phyloP scores from a whole-genome alignment of 92 coral and sea anemone genomes.

The Zoanthus gigantus region DNA sequence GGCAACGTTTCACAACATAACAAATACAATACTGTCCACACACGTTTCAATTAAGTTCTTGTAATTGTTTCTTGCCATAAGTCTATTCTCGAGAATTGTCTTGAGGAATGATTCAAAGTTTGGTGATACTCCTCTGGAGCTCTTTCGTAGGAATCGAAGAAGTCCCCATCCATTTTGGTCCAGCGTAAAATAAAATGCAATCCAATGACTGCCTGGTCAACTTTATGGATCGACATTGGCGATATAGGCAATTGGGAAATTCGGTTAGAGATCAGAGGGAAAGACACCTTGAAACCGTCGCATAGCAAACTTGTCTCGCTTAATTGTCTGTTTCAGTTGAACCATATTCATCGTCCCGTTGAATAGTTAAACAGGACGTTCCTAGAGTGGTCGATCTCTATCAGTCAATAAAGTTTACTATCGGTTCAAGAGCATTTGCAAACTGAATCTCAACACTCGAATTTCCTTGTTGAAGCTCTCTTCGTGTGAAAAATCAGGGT shows the following conservation, averaged over 20 bases:
- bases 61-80: conserved; percentile 32
- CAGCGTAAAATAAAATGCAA: conserved; percentile 57
- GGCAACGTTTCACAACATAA: conserved; percentile 51
- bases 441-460: conserved; percentile 60
- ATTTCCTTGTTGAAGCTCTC: conserved; percentile 47
- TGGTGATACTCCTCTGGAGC: conserved; percentile 45
- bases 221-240: conserved; percentile 57
- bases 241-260: conserved; percentile 55
- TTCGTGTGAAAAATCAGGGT: conserved; percentile 44
- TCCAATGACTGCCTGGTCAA: conserved; percentile 60
- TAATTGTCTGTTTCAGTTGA: conserved; percentile 33
- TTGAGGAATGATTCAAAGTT: conserved; percentile 36
- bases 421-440: conserved; percentile 38
- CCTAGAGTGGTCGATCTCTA: conserved; percentile 51
- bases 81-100: conserved; percentile 35
- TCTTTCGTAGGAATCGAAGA: conserved; percentile 66
- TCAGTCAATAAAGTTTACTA: conserved; percentile 44
- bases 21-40: conserved; percentile 69
- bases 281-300: conserved; percentile 54
- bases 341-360: conserved; percentile 48
- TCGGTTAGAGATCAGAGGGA: conserved; percentile 58
- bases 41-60: conserved; percentile 50
- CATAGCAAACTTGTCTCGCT: conserved; percentile 25
- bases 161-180: conserved; percentile 55
- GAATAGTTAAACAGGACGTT: conserved; percentile 52